Base-by-base conservation (phyloP, 2,888 invertebrate genomes). In the Altica lythri region DNA sequence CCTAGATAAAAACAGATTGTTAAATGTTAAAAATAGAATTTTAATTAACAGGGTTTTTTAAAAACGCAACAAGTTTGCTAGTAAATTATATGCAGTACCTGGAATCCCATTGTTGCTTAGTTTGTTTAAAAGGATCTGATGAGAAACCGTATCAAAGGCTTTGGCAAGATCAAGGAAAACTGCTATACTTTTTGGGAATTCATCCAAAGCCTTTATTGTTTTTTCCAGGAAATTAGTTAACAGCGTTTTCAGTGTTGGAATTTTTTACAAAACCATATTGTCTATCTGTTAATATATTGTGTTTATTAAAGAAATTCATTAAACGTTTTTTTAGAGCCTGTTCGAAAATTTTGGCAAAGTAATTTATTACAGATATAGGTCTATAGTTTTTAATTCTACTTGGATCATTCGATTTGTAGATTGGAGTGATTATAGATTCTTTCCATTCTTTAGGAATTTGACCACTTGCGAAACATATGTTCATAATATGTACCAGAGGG, bases 201-300 rank as follows among this genome's bases (percentile, higher is more conserved):
- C 10, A 32, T 47, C 6, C 47, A 47, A 35, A n/a, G 37, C 30
- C 18, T 25, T 51, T 19, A 43, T 35, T 32, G 34, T 35, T 10
- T 1, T 34, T 14, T 38, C 10, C 8, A 53, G 5, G 40, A 53
- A 46, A 8, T 53, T 30, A 6, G 16, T 35, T 19, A 52, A n/a
- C 12, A 12, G 52, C 44, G 13, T 45, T 29, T 52, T 52, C 45
- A 8, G 52, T 46, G 12, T 29, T 43, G 17, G 25, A 38, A 12
- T 51, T 45, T 37, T 52, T 29, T 8, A 40, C 16, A 27, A 52
- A 46, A n/a, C 52, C 29, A 46, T 37, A 52, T 30, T 52, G 52
- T 19, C 38, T 34, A 8, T 52, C 37, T n/a, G 52, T 42, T 17
- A 47, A 18, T 12, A 53, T 17, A 3, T 35, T 25, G 9, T 53